phyloP scores from a whole-genome alignment of 2,797 vertebrate species.

The Nyctibius grandis region DNA sequence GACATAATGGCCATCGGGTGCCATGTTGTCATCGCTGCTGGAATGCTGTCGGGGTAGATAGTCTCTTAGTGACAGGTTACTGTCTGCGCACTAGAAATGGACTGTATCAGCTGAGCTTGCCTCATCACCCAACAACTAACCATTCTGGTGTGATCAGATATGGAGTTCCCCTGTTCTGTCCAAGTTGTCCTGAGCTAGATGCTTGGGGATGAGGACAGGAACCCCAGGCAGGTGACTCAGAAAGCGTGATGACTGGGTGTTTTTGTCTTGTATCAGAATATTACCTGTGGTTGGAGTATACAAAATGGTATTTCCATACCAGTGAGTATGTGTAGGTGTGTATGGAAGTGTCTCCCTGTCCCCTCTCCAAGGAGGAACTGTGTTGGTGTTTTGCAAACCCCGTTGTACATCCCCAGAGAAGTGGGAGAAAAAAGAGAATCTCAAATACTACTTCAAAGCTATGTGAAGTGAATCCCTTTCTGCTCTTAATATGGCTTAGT shows the following conservation, averaged over 20 bases:
- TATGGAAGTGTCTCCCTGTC: background rate
- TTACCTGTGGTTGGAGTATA: background rate
- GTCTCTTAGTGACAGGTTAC: background rate
- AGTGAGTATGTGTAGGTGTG: too few species aligned
- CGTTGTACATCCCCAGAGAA: background rate
- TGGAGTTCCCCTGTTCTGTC: background rate
- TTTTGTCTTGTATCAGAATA: background rate
- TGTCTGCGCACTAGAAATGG: background rate
- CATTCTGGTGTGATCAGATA: background rate
- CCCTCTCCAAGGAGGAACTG: background rate
- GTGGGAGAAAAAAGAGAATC: background rate
- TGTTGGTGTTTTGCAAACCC: background rate
- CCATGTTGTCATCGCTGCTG: conserved; percentile 61
- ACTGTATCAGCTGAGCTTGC: background rate
- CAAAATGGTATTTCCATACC: background rate
- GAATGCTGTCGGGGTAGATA: conserved; percentile 60
- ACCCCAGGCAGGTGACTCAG: background rate
- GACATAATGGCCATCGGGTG: conserved; percentile 73
- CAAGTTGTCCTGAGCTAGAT: background rate
- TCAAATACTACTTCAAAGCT: background rate
- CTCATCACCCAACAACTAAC: background rate
- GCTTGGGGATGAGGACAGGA: background rate
- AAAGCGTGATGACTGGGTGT: background rate
- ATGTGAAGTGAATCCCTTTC: background rate
- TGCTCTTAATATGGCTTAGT: background rate